Evolutionary conservation across 2,113 vertebrate species (phyloP), one percentile per base, ranked within the genome.

Genomic region (Cygnus buccinator): DNA sequence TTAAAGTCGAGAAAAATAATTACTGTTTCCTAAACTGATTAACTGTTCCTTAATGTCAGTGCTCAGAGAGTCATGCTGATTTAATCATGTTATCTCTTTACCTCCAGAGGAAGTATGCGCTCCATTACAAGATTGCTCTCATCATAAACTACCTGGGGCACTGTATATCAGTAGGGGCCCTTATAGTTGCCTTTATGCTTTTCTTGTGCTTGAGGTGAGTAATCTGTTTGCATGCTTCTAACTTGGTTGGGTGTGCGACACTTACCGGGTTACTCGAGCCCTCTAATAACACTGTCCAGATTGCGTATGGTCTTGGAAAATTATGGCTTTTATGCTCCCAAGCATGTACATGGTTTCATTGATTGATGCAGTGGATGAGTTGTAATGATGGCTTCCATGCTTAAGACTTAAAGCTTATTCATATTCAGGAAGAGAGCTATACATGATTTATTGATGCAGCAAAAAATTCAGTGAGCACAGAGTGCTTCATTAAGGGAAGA

Each of bases 141-240:
- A 98, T 99, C 95, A 98, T 99, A 97, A 99, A 99, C 98, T 99
- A 99, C 98, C 98, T 99, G 93, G 99, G 99, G 25, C 99, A 99
- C 97, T 99, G 99, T 82, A 98, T 99, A 93, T 99, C 99, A 13
- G 96, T 99, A 80, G 99, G 98, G 39, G 99, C 99, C 67, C 98
- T 99, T 5, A 97, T 99, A 48, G 98, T 99, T 33, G 99, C 99
- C 96, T 99, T 99, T 97, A 94, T 99, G 92, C 99, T 99, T 89
- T 99, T 99, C 98, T 97, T 99, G 95, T 98, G 98, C 97, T 98
- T 99, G 97, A 98, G 99, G 99, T 99, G 98, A 99, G 98, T 98
- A 84, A 80, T 59, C 77, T 90, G 26, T 93, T 94, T 95, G 80
- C 87, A 93, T 94, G 91, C 58, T 91, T 95, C 63, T 94, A 23